Evolutionary conservation across 2,113 vertebrate genomes (phyloP).

Genomic region (Coreoperca whiteheadi): DNA sequence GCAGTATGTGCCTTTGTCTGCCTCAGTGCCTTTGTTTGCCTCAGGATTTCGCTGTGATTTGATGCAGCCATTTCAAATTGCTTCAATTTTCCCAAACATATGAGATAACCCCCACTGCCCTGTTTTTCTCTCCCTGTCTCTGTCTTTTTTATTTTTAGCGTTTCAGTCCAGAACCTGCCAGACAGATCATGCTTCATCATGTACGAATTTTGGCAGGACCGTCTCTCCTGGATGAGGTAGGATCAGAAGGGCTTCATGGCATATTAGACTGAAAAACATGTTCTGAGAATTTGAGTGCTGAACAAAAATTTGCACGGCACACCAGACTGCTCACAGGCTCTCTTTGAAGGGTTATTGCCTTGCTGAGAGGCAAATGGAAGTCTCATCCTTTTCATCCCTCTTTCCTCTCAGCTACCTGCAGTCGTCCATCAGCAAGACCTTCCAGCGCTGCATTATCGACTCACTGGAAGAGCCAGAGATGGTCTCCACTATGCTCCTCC

Average conservation of each 20-base stretch:
- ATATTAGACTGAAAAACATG: slow-evolving; percentile 6
- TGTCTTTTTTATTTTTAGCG: slow-evolving; percentile 69
- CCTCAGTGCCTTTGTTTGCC: slow-evolving; percentile 10
- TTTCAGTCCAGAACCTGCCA: slow-evolving; percentile 90
- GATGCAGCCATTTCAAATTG: slow-evolving; percentile 28
- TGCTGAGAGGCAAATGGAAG: background rate
- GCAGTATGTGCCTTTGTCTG: slow-evolving; percentile 85
- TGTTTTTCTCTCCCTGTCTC: background rate
- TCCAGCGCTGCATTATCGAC: slow-evolving; percentile 79
- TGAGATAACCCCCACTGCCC: slow-evolving; percentile 5
- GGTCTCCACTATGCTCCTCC: slow-evolving; percentile 81
- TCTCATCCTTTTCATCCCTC: slow-evolving; percentile 25
- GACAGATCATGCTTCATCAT: slow-evolving; percentile 91
- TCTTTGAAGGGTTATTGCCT: slow-evolving; percentile 23
- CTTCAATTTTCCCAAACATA: slow-evolving; percentile 24
- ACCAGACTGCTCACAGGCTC: slow-evolving; percentile 1
- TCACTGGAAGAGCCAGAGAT: slow-evolving; percentile 79
- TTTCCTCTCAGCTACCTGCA: slow-evolving; percentile 89
- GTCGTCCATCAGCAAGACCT: slow-evolving; percentile 83
- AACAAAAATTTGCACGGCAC: slow-evolving; percentile 1
- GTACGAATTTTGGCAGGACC: slow-evolving; percentile 94
- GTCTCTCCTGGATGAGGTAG: slow-evolving; percentile 93
- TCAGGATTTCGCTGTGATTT: slow-evolving; percentile 33
- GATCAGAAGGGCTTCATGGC: slow-evolving; percentile 16
- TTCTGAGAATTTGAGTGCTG: slow-evolving; percentile 11